Evolutionary conservation across 2,113 vertebrate species (phyloP).

Genomic region (Nannospalax galili): DNA sequence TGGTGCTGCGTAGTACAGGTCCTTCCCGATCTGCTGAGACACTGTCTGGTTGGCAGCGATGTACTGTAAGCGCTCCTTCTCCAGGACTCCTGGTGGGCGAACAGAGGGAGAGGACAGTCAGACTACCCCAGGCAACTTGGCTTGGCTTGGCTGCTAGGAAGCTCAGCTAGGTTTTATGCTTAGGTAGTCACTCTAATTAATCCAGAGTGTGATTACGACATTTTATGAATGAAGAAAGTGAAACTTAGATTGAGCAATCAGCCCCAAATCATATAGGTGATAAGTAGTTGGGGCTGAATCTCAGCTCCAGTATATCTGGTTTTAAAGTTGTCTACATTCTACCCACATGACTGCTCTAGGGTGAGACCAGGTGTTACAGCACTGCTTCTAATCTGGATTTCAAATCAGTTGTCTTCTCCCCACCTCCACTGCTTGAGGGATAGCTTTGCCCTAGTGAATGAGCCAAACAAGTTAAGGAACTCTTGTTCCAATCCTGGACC

Average conservation of each 20-base stretch:
- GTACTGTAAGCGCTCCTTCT: conserved; percentile 75
- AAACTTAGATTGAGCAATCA: neutral
- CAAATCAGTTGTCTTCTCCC: neutral
- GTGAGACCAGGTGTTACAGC: neutral
- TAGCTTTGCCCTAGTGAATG: neutral
- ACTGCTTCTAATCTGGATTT: neutral
- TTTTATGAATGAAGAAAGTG: neutral
- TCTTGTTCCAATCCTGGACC: neutral
- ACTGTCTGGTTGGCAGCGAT: conserved; percentile 60
- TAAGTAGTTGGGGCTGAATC: neutral
- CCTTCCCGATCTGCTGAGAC: conserved; percentile 72
- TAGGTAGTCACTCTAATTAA: neutral
- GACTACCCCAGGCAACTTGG: neutral
- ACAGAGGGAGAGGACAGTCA: neutral
- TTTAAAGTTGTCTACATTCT: neutral
- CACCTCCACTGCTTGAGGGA: neutral
- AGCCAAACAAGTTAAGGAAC: neutral
- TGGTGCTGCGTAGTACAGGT: conserved; percentile 34
- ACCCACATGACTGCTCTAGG: neutral
- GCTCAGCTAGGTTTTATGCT: conserved; percentile 18
- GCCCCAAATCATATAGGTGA: neutral
- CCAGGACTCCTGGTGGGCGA: conserved; percentile 75
- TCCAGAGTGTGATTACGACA: neutral
- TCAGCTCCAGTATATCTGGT: neutral
- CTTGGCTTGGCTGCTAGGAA: conserved; percentile 36